Evolutionary conservation across 64 coral and sea anemone genomes (phyloP).

Genomic region (Actinia equina): DNA sequence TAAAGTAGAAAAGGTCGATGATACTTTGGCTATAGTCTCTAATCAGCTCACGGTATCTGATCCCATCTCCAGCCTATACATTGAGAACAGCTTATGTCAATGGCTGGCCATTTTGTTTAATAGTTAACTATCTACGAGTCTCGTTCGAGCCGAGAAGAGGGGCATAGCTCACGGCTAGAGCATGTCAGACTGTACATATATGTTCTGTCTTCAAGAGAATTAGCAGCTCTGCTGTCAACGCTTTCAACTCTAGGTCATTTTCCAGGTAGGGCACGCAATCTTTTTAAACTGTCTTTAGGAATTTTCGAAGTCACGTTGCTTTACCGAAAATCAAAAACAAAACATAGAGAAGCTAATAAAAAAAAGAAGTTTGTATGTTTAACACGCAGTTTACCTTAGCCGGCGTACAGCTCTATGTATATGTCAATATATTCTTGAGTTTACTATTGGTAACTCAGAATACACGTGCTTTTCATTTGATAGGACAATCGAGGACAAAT

Average conservation of each 20-base stretch:
- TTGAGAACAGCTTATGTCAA: conserved; percentile 15
- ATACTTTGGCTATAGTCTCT: conserved; percentile 1
- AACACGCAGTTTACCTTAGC: neutral
- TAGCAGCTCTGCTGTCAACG: neutral
- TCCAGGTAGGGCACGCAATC: conserved; percentile 2
- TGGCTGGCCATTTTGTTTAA: neutral
- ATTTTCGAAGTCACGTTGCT: neutral
- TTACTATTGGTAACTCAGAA: neutral
- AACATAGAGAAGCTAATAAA: neutral
- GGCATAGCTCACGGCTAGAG: neutral
- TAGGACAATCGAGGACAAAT: conserved; percentile 16
- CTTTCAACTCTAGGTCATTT: neutral
- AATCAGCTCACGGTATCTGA: neutral
- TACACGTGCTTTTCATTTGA: neutral
- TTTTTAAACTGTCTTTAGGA: neutral
- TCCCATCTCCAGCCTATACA: conserved; percentile 9
- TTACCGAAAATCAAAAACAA: neutral
- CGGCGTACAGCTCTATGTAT: neutral
- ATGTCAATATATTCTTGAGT: conserved; percentile 7
- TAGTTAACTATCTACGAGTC: neutral
- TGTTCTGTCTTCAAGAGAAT: neutral
- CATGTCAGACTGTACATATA: neutral
- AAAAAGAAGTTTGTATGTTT: neutral
- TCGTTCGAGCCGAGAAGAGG: neutral
- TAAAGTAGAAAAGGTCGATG: neutral